Percentiles rank a stretch among this genome's conserved stretches.
These are phyloP conservation scores for Esperia sulphurella DNA, from an alignment of 2,888 invertebrate genomes.

Conservation along the genomic window DNA sequence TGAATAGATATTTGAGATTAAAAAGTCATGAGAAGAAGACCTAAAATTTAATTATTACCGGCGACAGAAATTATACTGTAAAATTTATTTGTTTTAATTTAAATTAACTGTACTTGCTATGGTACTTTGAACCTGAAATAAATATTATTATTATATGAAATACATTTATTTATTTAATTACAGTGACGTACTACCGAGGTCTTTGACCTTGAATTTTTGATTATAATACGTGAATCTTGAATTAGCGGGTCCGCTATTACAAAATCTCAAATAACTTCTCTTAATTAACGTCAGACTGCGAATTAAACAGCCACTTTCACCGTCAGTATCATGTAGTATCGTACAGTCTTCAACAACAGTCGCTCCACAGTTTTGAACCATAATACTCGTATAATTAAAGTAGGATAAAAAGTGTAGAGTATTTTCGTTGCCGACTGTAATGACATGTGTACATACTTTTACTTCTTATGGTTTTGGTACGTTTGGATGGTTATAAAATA, in stretches of 20 bases:
- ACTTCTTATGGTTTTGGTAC: constrained; percentile 9
- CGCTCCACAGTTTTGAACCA: not conserved
- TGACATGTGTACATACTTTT: constrained; percentile 15
- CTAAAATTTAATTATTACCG: no score
- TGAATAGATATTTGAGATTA: no score
- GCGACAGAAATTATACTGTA: no score
- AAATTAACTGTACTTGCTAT: no score
- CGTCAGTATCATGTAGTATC: not conserved
- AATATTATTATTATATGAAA: not conserved
- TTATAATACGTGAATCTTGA: not conserved
- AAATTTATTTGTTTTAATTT: no score
- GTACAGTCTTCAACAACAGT: not conserved
- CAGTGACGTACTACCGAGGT: not conserved
- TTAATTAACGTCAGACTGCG: constrained; percentile 14
- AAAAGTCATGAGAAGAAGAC: no score
- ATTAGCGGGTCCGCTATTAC: constrained; percentile 12
- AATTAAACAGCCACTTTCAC: constrained; percentile 22
- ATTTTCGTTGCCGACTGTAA: not conserved
- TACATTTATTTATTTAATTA: not conserved
- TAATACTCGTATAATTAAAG: not conserved
- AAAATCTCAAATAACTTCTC: constrained; percentile 18
- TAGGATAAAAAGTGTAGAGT: no score
- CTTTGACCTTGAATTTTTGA: constrained; percentile 1
- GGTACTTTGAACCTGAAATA: no score
- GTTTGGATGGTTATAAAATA: no score